A percentile compares a stretch with the other conserved stretches of the same genome.
phyloP scores from a whole-genome alignment of 2,797 vertebrate species.

The Lacerta bilineata region DNA sequence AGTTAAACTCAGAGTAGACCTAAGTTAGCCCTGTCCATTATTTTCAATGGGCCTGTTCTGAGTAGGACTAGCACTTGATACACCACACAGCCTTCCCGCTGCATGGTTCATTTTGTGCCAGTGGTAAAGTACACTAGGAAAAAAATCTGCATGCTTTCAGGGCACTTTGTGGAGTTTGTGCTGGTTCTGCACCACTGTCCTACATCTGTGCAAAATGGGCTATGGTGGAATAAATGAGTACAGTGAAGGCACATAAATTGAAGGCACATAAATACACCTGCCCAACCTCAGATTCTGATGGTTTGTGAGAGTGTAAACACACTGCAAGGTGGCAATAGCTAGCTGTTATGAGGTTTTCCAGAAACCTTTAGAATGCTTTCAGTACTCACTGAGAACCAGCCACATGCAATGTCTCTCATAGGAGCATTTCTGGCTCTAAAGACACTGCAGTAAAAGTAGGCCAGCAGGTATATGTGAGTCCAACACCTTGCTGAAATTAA shows the following conservation, averaged over 20 bases:
- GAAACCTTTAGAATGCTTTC: neutral
- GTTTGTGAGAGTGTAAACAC: too few relatives aligned
- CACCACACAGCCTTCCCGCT: neutral
- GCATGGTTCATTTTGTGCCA: neutral
- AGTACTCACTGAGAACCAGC: neutral
- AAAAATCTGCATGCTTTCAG: too few relatives aligned
- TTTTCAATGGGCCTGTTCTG: too few relatives aligned
- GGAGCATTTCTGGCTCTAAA: neutral
- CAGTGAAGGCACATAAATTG: neutral
- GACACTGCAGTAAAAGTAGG: neutral
- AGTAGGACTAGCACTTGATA: too few relatives aligned
- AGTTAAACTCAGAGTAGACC: too few relatives aligned
- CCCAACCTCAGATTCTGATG: neutral
- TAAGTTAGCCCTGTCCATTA: too few relatives aligned
- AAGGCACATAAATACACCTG: neutral
- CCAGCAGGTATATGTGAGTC: too few relatives aligned
- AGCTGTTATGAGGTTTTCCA: neutral
- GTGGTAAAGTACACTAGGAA: neutral
- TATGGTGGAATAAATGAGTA: neutral
- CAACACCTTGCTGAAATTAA: too few relatives aligned
- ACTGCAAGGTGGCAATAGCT: neutral
- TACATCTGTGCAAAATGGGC: neutral
- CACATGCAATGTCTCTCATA: neutral
- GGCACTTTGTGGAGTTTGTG: too few relatives aligned
- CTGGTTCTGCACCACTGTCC: neutral